Base-by-base conservation (phyloP, 2,797 vertebrate species). In the Arremon brunneinucha region DNA sequence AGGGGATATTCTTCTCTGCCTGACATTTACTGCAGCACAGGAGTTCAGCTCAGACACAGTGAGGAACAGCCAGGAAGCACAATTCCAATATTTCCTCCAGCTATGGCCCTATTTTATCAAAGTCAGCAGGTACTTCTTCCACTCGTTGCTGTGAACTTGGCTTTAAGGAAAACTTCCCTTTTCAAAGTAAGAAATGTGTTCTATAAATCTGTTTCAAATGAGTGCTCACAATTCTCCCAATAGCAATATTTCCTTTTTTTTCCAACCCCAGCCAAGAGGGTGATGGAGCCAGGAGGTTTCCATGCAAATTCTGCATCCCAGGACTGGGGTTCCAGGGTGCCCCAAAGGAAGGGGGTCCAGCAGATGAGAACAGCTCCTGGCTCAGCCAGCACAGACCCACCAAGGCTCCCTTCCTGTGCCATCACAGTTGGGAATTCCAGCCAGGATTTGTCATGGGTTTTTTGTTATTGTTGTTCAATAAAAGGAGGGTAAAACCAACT, bases 401-500 rank as follows among this genome's bases (percentile, higher is more conserved):
- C 75, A 90, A 83, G 44, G 77, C 69, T 93, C 64, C 59, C 68
- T 82, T 75, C 74, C 46, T 0, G 1, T 23, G 78, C 47, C 74
- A 72, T 16, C 1, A 70, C 60, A n/a, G 49, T 19, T 59, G 60
- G 63, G 55, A 67, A 47, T 44, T 70, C 89, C 86, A 92, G 77
- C 22, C 86, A 50, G 59, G 26, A 78, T 63, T 79, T 83, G 37
- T 78, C 2, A 0, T 34, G 37, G 37, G 37, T 39, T 80, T 92
- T 12, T 47, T 80, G 79, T 53, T 68, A 19, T 28, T 59, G 55
- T 44, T 46, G 50, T 64, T 84, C 41, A 68, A 68, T 83, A 92
- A 93, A 96, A 93, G 0, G 20, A 94, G 90, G 63, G 93, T 83
- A 93, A 96, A 97, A 92, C 39, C 71, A 96, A 97, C 97, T 92